phyloP scores from a whole-genome alignment of 2,113 vertebrate species.

The Sceloporus undulatus region DNA sequence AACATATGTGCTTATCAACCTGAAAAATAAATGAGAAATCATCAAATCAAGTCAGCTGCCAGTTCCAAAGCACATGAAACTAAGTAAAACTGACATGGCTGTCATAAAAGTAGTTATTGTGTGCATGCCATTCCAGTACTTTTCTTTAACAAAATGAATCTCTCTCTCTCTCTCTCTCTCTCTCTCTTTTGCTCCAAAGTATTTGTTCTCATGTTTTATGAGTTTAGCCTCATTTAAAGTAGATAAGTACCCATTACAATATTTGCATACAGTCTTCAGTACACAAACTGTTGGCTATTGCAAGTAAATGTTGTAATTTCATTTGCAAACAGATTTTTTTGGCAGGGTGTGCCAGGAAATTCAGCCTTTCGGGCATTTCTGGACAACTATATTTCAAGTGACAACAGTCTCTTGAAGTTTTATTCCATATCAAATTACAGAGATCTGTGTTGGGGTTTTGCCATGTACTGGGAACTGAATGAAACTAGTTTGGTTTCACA shows the following conservation, averaged over 20 bases:
- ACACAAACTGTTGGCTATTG: conserved; percentile 29
- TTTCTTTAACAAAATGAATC: not conserved
- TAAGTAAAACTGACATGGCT: conserved; percentile 8
- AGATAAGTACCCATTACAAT: conserved; percentile 47
- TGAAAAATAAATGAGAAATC: not conserved
- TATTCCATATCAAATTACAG: not conserved
- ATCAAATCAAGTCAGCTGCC: not conserved
- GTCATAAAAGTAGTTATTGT: not conserved
- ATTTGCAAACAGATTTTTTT: conserved; percentile 12
- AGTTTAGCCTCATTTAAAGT: conserved; percentile 32
- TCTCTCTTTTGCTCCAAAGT: not conserved
- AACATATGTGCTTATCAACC: not conserved
- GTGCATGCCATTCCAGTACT: not conserved
- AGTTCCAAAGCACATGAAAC: not conserved
- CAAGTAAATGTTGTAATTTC: conserved; percentile 41
- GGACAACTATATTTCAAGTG: conserved; percentile 4
- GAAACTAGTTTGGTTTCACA: not conserved
- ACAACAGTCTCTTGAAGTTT: not conserved
- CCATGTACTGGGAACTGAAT: not conserved
- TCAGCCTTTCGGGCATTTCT: conserved; percentile 14
- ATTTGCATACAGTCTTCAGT: conserved; percentile 49
- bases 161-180: not conserved
- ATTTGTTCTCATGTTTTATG: conserved; percentile 41
- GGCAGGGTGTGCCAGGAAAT: not conserved
- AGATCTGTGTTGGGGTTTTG: not conserved